Evolutionary conservation across 2,888 invertebrate genomes (phyloP).

Genomic region (Sialis lutaria): DNA sequence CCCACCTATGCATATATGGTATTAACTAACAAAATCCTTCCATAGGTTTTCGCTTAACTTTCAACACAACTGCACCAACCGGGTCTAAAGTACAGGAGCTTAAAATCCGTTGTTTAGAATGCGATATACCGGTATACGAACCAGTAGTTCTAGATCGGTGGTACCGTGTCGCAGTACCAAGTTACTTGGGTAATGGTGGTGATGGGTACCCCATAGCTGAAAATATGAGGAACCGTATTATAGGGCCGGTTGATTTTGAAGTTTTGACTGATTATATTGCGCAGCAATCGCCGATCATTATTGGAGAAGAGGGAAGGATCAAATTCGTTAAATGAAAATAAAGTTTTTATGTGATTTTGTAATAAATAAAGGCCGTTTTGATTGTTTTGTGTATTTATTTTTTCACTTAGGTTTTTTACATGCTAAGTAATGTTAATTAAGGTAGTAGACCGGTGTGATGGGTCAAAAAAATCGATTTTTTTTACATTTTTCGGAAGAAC

Average conservation of each 20-base stretch:
- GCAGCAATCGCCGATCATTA: conserved; percentile 28
- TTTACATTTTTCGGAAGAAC: too few species aligned
- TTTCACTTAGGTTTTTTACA: too few species aligned
- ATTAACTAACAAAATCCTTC: background rate
- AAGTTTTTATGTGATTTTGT: background rate
- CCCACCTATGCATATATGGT: too few species aligned
- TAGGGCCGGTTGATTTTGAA: conserved; percentile 34
- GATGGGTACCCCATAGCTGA: conserved; percentile 42
- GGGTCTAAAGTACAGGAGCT: conserved; percentile 40
- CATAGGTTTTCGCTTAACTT: conserved; percentile 39
- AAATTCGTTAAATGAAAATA: conserved; percentile 20
- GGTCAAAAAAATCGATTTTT: too few species aligned
- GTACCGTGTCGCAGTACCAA: conserved; percentile 43
- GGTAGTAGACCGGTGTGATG: too few species aligned
- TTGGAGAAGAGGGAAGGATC: conserved; percentile 37
- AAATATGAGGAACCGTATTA: conserved; percentile 29
- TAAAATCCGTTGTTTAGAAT: conserved; percentile 40
- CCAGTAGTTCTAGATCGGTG: conserved; percentile 33
- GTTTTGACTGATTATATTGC: conserved; percentile 32
- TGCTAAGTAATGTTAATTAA: too few species aligned
- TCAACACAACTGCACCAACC: conserved; percentile 37
- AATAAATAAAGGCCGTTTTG: too few species aligned
- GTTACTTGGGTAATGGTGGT: conserved; percentile 48
- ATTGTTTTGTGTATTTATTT: too few species aligned
- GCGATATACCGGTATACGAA: conserved; percentile 42